Base-by-base conservation (phyloP, 2,113 vertebrate species). In the Phrynosoma blainvillii region DNA sequence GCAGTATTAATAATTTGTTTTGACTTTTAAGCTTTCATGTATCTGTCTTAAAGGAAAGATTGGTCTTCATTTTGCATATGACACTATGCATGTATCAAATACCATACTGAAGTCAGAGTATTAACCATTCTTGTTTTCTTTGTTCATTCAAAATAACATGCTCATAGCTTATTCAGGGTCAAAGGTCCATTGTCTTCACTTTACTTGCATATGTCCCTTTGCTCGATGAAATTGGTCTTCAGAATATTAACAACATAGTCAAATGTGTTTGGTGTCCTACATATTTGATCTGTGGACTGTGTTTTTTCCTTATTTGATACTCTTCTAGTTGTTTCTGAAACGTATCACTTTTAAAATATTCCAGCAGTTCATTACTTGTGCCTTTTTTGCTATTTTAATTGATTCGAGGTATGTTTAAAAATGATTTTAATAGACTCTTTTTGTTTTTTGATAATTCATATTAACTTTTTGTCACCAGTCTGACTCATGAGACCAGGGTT, bases 1-100 rank as follows among this genome's bases (percentile, higher is more conserved):
- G 87, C 71, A 76, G 65, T 88, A 83, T 83, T 88, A 82, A 88
- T 77, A 77, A 83, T 88, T 88, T 88, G 56, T 88, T 88, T 83
- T 68, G 71, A 68, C 21, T 76, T 83, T 76, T 88, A 77, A 85
- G 59, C 40, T 47, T 77, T 68, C 59, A 77, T n/a, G 74, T 68
- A 68, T 83, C 80, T 77, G 30, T 66, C 77, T 87, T 76, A 82
- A 82, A 87, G 30, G 47, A 88, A 54, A 32, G 21, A 56, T 82
- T 77, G 59, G 40, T 68, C 73, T 82, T 79, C 71, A 27, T 83
- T 88, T 88, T 88, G 40, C 23, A 27, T 32, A 68, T 76, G 86
- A 47, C 54, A 66, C 12, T 59, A 59, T 16, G 56, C 18, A 62
- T 76, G 13, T 83, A 54, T 77, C n/a, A 76, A 75, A 76, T 77